Evolutionary conservation across 2,888 invertebrate species (phyloP).

Genomic region (Amphimallon solstitiale): DNA sequence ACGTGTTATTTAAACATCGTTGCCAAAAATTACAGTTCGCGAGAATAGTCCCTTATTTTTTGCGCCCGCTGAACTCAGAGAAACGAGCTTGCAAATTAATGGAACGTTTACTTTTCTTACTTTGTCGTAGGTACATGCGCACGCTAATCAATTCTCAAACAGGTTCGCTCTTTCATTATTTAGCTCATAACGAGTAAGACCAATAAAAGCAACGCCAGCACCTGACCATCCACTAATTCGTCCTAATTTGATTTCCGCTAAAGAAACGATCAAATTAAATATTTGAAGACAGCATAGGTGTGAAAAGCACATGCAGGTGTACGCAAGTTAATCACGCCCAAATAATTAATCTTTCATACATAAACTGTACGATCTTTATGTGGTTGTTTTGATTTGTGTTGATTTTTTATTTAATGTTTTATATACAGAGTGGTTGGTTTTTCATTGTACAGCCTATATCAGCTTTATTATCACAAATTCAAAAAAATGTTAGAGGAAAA

Average conservation of each 20-base stretch:
- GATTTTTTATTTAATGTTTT: too few relatives aligned
- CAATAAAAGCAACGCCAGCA: slow-evolving; percentile 31
- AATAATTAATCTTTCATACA: slow-evolving; percentile 12
- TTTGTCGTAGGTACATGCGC: slow-evolving; percentile 7
- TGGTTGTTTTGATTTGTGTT: too few relatives aligned
- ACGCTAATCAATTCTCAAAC: slow-evolving; percentile 29
- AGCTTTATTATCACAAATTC: too few relatives aligned
- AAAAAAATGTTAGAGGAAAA: too few relatives aligned
- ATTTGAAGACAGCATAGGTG: slow-evolving; percentile 36
- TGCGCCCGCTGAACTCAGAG: background rate
- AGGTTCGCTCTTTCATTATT: slow-evolving; percentile 33
- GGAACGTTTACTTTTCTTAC: slow-evolving; percentile 29
- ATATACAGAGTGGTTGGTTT: too few relatives aligned
- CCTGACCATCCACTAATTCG: slow-evolving; percentile 36
- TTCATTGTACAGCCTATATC: too few relatives aligned
- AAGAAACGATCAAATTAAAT: slow-evolving; percentile 35
- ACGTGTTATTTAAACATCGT: slow-evolving; percentile 27
- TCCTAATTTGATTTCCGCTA: slow-evolving; percentile 37
- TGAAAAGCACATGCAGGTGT: slow-evolving; percentile 35
- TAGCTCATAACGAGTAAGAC: slow-evolving; percentile 24
- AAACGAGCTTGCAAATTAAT: slow-evolving; percentile 24
- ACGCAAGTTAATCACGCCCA: slow-evolving; percentile 28
- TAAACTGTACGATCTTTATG: background rate
- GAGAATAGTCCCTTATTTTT: background rate
- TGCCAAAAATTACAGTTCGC: slow-evolving; percentile 19